Evolutionary conservation across 2,888 invertebrate genomes (phyloP), one percentile per base, ranked within the genome.

Genomic region (Himalopsyche kuldschensis): DNA sequence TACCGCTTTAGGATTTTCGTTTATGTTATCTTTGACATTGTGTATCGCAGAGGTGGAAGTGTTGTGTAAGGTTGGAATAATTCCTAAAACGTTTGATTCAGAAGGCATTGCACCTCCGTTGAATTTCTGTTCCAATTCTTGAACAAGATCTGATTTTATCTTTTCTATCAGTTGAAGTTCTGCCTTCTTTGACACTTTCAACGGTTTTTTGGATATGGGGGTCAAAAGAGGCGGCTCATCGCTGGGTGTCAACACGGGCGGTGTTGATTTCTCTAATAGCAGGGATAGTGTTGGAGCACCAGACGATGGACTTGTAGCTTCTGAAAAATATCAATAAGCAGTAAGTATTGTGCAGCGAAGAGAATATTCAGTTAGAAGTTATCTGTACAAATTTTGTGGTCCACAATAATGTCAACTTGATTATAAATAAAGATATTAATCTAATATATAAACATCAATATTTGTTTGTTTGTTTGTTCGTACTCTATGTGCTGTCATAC

Each of bases 241-340:
- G 4, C 90, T 89, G 0, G 87, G 87, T 6, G 87, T 3, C 84
- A 86, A 3, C 86, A 85, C 0, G 85, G 86, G 24, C 86, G 88
- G 3, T 83, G 90, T 89, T 83, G 92, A 91, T 86, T 92, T 92
- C 86, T 94, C 95, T 8, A 96, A 89, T 11, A 96, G 89, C 93
- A 95, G 94, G 0, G 96, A 95, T 0, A 96, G 89, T 0, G 96
- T 96, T 0, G 96, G 95, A 0, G 96, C 95, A 0, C 94, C 94
- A 81, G 93, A 93, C 0, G 94, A 94, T 0, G 95, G 94, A 1
- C 94, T 93, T 63, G 93, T 90, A 0, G 91, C 89, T 10, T 91
- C 91, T 91, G 82, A 48, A 83, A 85, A 48, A 31, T 30, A 20
- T 15, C 15, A 41, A 15, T 41, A 41, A n/a, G n/a, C n/a, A n/a